Evolutionary conservation across 2,888 invertebrate species (phyloP).

Genomic region (Dyspetes luteomarginatus): DNA sequence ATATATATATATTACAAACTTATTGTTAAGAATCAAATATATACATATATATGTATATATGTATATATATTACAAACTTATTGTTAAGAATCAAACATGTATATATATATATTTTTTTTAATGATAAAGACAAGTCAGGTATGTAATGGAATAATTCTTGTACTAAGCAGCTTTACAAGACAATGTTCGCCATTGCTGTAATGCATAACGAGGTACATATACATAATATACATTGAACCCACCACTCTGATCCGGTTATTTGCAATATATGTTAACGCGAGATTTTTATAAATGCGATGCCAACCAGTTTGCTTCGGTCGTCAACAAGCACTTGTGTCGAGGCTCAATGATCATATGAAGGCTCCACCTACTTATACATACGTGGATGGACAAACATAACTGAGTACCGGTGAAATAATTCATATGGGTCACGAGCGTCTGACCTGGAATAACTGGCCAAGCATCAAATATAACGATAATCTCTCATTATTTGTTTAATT

Average conservation of each 20-base stretch:
- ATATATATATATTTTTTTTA: neutral
- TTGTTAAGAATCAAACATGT: too few relatives aligned
- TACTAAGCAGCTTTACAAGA: neutral
- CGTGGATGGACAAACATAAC: neutral
- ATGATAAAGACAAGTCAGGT: neutral
- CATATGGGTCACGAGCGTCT: slow-evolving; percentile 48
- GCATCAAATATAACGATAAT: slow-evolving; percentile 46
- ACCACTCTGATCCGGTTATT: slow-evolving; percentile 25
- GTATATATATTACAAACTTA: too few relatives aligned
- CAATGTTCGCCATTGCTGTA: slow-evolving; percentile 6
- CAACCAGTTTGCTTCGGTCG: slow-evolving; percentile 52
- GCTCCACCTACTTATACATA: neutral
- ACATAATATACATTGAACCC: slow-evolving; percentile 9
- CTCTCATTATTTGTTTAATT: slow-evolving; percentile 7
- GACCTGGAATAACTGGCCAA: slow-evolving; percentile 21
- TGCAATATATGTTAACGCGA: slow-evolving; percentile 22
- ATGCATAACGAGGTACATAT: neutral
- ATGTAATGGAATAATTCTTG: neutral
- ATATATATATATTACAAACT: too few relatives aligned
- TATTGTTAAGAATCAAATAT: too few relatives aligned
- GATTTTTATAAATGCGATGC: slow-evolving; percentile 30
- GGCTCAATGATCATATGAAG: slow-evolving; percentile 1
- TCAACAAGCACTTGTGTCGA: slow-evolving; percentile 36
- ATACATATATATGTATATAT: too few relatives aligned
- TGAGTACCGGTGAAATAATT: slow-evolving; percentile 49